Conservation (phyloP, 1,140 invertebrate genomes). For the Ladona fulva region DNA sequence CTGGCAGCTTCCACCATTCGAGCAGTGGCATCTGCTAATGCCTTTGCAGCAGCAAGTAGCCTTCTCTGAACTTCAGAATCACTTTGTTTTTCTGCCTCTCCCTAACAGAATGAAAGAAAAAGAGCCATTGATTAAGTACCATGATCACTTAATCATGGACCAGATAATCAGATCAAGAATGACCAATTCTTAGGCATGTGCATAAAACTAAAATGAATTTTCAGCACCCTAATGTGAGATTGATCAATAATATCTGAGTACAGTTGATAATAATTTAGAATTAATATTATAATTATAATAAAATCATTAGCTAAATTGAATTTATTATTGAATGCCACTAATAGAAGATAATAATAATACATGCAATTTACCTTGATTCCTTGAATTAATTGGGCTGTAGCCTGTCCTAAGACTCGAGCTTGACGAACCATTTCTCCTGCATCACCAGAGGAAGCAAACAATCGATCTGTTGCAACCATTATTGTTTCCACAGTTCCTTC, state of each 20-base stretch:
- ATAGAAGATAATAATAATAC: too few relatives aligned
- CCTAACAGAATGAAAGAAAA: conserved; percentile 32
- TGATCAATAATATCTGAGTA: too few relatives aligned
- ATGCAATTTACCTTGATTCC: conserved; percentile 63
- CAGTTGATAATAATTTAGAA: too few relatives aligned
- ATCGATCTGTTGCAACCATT: conserved; percentile 77
- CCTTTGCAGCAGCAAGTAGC: conserved; percentile 82
- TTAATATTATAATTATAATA: too few relatives aligned
- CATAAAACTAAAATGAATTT: too few relatives aligned
- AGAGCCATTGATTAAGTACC: too few relatives aligned
- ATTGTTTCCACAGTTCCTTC: conserved; percentile 85
- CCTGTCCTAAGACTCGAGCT: conserved; percentile 83
- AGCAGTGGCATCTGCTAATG: conserved; percentile 90
- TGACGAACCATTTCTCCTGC: conserved; percentile 91
- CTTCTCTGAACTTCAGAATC: conserved; percentile 84
- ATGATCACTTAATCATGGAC: too few relatives aligned
- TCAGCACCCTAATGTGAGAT: too few relatives aligned
- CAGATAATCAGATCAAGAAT: too few relatives aligned
- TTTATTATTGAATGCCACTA: too few relatives aligned
- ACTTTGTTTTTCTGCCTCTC: conserved; percentile 79
- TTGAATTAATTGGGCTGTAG: conserved; percentile 84
- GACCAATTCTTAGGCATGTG: too few relatives aligned
- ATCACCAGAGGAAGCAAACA: conserved; percentile 76
- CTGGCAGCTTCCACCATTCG: conserved; percentile 94
- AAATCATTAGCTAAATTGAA: too few relatives aligned